phyloP scores from a whole-genome alignment of 2,888 invertebrate species.

The Platycheirus albimanus region DNA sequence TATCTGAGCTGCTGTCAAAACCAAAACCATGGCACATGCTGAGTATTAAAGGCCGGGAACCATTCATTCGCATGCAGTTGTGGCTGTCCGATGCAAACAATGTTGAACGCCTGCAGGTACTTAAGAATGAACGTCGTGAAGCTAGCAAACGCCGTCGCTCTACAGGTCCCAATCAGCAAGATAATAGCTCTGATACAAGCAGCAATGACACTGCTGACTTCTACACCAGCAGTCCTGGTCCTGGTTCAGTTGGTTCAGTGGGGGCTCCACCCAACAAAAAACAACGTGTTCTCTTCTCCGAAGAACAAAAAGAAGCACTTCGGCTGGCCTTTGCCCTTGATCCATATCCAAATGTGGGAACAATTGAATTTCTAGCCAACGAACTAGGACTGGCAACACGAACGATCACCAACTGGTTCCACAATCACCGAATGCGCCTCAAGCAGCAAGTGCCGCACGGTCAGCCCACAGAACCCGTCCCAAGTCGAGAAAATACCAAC shows the following conservation, averaged over 20 bases:
- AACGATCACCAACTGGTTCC: slow-evolving; percentile 99
- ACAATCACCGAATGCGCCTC: slow-evolving; percentile 99
- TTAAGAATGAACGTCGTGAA: slow-evolving; percentile 95
- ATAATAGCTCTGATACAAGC: slow-evolving; percentile 93
- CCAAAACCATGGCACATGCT: slow-evolving; percentile 99
- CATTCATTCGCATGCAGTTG: slow-evolving; percentile 97
- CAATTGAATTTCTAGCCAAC: slow-evolving; percentile 96
- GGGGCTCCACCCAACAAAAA: slow-evolving; percentile 95
- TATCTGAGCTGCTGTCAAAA: slow-evolving; percentile 97
- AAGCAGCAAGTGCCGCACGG: slow-evolving; percentile 95
- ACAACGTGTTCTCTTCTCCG: slow-evolving; percentile 97
- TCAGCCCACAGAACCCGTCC: slow-evolving; percentile 88
- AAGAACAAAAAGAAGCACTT: slow-evolving; percentile 98
- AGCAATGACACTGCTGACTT: slow-evolving; percentile 95
- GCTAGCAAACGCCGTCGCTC: slow-evolving; percentile 95
- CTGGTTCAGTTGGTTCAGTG: slow-evolving; percentile 83
- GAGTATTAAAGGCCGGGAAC: slow-evolving; percentile 98
- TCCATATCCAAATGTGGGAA: slow-evolving; percentile 98
- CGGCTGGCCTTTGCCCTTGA: slow-evolving; percentile 96
- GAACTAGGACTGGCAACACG: slow-evolving; percentile 95
- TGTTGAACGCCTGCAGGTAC: slow-evolving; percentile 94
- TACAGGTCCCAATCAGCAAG: slow-evolving; percentile 91
- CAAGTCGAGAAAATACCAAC: slow-evolving; percentile 88
- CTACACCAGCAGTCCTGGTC: slow-evolving; percentile 92
- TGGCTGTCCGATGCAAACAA: slow-evolving; percentile 98